These are phyloP conservation scores for Geotrupes spiniger DNA, from an alignment of 2,888 invertebrate genomes.

Conservation along the genomic window DNA sequence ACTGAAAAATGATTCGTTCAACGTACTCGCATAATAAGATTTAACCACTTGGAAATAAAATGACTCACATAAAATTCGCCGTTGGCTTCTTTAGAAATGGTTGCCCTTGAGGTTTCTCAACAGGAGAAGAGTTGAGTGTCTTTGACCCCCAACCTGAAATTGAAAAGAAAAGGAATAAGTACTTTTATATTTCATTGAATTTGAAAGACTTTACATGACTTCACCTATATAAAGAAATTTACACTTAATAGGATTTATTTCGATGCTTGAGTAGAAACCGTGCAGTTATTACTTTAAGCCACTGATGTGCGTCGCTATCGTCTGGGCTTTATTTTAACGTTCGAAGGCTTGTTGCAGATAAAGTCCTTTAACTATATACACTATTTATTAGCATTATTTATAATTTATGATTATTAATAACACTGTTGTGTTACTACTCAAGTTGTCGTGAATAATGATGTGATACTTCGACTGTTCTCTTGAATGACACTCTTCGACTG, in stretches of 20 bases:
- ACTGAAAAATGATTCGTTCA: constrained; percentile 36
- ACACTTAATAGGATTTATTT: background rate
- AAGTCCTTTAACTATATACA: too few species aligned
- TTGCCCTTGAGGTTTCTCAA: constrained; percentile 49
- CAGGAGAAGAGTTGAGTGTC: constrained; percentile 51
- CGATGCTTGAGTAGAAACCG: background rate
- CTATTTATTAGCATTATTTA: too few species aligned
- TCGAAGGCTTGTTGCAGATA: too few species aligned
- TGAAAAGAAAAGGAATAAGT: constrained; percentile 27
- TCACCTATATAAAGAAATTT: background rate
- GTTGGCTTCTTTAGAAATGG: constrained; percentile 50
- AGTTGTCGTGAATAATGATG: too few species aligned
- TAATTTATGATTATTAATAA: too few species aligned
- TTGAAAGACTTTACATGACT: background rate
- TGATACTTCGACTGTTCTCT: too few species aligned
- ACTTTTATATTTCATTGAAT: background rate
- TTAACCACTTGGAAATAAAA: background rate
- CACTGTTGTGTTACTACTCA: too few species aligned
- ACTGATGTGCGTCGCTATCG: too few species aligned
- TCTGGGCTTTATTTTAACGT: too few species aligned
- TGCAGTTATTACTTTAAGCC: background rate
- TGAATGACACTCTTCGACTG: too few species aligned
- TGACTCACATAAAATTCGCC: constrained; percentile 40
- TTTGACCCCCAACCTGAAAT: constrained; percentile 52
- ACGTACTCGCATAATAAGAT: background rate